Percentiles rank a stretch among this genome's conserved stretches.
Conservation (phyloP, 2,888 invertebrate species). For the Tetranychus piercei region DNA sequence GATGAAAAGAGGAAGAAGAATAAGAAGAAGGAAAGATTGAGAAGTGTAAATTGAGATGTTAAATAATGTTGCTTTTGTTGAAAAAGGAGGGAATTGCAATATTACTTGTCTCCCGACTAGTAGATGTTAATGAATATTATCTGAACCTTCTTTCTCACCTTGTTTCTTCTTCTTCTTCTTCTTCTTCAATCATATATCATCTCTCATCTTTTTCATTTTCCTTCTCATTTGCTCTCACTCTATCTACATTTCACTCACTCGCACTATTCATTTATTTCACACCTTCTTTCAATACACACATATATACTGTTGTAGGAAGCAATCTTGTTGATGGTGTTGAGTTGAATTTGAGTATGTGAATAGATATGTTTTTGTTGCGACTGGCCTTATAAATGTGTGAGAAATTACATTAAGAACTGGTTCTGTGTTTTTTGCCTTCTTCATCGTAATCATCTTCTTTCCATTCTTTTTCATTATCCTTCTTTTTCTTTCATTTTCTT, state of each 20-base stretch:
- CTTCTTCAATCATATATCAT: neutral
- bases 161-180: neutral
- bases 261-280: neutral
- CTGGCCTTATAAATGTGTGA: neutral
- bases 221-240: no score
- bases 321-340: neutral
- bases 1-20: neutral
- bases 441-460: neutral
- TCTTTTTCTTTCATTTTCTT: neutral
- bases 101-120: no score
- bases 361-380: neutral
- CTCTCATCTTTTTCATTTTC: neutral
- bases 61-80: neutral
- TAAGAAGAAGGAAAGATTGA: neutral
- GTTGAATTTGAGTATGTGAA: neutral
- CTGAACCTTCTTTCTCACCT: neutral
- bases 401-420: neutral
- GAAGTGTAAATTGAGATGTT: constrained; percentile 1
- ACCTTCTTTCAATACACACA: neutral
- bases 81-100: neutral
- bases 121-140: neutral
- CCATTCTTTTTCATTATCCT: neutral
- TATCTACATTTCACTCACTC: neutral
- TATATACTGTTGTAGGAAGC: neutral
- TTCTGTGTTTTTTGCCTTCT: neutral